Evolutionary conservation across 2,888 invertebrate species (phyloP), one percentile per base, ranked within the genome.

Genomic region (Agriotes lineatus): DNA sequence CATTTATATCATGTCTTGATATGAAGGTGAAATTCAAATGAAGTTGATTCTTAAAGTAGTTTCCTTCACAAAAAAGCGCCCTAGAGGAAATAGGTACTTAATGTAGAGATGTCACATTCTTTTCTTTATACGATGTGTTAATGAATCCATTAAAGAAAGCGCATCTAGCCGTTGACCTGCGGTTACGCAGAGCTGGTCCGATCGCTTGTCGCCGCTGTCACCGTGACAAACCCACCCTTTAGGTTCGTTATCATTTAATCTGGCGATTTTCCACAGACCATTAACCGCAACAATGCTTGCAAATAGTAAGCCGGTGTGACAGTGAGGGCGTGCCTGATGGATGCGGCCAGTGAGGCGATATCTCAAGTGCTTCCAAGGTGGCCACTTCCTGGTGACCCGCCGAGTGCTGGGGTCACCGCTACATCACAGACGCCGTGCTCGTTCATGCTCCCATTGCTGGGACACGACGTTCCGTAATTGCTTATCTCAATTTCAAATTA

Each of bases 241-340:
- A 18, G 18, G 35, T 14, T 57, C 39, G 44, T 67, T 54, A 62
- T 68, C 67, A 63, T 58, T 57, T 61, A 57, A 66, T 70, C 61
- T 60, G 20, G 54, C 67, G 66, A 74, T 75, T 70, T 73, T 73
- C 69, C 72, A 74, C 73, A 73, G 73, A 71, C 74, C 74, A 75
- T 75, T 75, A 75, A 75, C 73, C 66, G 66, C 70, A 70, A 73
- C 75, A 74, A 72, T 74, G 70, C 44, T 70, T 59, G 66, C 66
- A 62, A 62, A 67, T 66, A 70, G 67, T 69, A 70, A 74, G 75
- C 57, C 70, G 70, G 71, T 74, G 73, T 73, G 74, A 74, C 72
- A 74, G 71, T 64, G 73, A 75, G 73, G 75, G 75, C 73, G 75
- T 73, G 74, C 57, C 75, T 73, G 75, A 75, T 75, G 71, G 72